Evolutionary conservation across 2,113 vertebrate genomes (phyloP).

Genomic region (human): GRCh38 chr1:164790001-164790500

Average conservation of each 20-base stretch:
- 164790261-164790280: neutral
- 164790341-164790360: neutral
- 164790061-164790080: neutral
- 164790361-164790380: neutral
- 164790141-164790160: neutral
- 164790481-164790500: rapidly evolving
- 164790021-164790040: neutral
- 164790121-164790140: neutral
- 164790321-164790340: neutral
- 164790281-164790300: neutral
- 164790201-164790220: neutral
- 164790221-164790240: neutral
- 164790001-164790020: neutral
- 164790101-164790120: rapidly evolving
- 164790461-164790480: too few species aligned
- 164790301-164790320: neutral
- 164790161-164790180: neutral
- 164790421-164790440: neutral
- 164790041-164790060: neutral
- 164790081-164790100: neutral
- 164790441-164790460: neutral
- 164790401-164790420: neutral
- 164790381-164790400: rapidly evolving
- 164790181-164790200: neutral
- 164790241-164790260: neutral